Evolutionary conservation across 1,140 invertebrate species (phyloP), one percentile per base, ranked within the genome.

Genomic region (Aphaenogaster rudis): DNA sequence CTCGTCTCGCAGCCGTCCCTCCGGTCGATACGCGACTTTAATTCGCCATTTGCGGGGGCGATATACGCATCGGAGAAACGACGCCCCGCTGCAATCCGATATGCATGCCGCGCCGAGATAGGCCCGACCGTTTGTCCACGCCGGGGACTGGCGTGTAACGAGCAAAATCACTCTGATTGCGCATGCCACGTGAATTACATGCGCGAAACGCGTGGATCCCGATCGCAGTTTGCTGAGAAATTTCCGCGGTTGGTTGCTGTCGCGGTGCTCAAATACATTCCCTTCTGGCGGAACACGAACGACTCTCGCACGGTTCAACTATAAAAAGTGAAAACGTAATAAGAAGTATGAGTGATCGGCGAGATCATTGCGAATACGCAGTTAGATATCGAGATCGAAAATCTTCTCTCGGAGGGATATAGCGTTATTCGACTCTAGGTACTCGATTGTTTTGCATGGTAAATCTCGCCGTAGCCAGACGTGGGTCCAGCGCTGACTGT

Each of bases 21-120:
- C 42, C 61, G 80, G 69, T 84, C 69, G 69, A 84, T 84, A 84
- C 69, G 69, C 80, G 80, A 76, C 80, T 76, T 84, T 84, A 84
- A 84, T 84, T 76, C 80, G 42, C 42, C 54, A 39, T 57, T 84
- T 33, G 80, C 69, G 80, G 48, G 69, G 80, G 80, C 80, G 80
- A 84, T 80, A 54, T 36, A 69, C 48, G 39, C 57, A 28, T 39
- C 33, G 61, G 17, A 42, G 52, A 39, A 61, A 21, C n/a, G 78
- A 54, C 48, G 76, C 64, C 42, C 42, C n/a, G 39, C 33, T n/a
- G 80, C 69, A 74, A 82, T 59, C 42, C 79, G 52, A 82, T 72
- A 72, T 36, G 79, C 52, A 59, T 21, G 39, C 64, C 48, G n/a
- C 78, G n/a, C 13, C 48, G 79, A 33, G 79, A 81, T 78, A 57